Percentiles rank a stretch among this genome's conserved stretches.
phyloP scores from a whole-genome alignment of 35 echinoderm and acorn worm species.

The Strongylocentrotus purpuratus region DNA sequence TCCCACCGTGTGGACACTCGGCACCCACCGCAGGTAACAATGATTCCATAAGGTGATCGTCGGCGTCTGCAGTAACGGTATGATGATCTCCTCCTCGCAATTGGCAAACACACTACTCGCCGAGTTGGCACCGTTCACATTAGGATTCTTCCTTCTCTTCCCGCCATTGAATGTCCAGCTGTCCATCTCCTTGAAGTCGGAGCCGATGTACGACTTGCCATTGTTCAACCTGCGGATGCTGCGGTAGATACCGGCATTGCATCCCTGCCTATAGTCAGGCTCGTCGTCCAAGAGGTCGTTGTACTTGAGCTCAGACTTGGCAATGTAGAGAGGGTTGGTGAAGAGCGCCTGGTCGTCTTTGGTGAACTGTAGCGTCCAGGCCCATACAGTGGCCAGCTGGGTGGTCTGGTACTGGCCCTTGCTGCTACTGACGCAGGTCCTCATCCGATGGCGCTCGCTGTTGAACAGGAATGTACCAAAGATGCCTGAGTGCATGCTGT shows the following conservation, averaged over 20 bases:
- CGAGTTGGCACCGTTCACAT: slow-evolving; percentile 71
- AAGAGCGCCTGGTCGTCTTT: slow-evolving; percentile 88
- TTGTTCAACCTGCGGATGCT: slow-evolving; percentile 53
- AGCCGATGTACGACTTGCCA: slow-evolving; percentile 38
- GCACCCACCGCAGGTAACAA: slow-evolving; percentile 90
- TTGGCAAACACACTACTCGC: slow-evolving; percentile 47
- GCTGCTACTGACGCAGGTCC: slow-evolving; percentile 34
- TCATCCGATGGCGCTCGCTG: slow-evolving; percentile 73
- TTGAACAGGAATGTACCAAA: slow-evolving; percentile 97
- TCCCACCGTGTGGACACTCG: slow-evolving; percentile 85
- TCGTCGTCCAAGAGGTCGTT: slow-evolving; percentile 49
- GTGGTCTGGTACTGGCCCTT: slow-evolving; percentile 54
- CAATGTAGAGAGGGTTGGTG: slow-evolving; percentile 91
- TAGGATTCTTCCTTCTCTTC: slow-evolving; percentile 51
- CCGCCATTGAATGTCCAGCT: slow-evolving; percentile 48
- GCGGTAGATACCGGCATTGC: slow-evolving; percentile 76
- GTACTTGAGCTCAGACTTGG: slow-evolving; percentile 66
- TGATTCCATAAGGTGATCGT: slow-evolving; percentile 94
- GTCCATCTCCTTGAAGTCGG: slow-evolving; percentile 48
- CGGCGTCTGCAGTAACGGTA: slow-evolving; percentile 57
- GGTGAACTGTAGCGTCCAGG: slow-evolving; percentile 93
- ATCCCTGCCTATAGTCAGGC: slow-evolving; percentile 56
- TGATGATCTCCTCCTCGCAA: slow-evolving; percentile 53
- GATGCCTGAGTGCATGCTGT: slow-evolving; percentile 84
- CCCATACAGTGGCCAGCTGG: slow-evolving; percentile 88